Evolutionary conservation across 2,113 vertebrate species (phyloP), one percentile per base, ranked within the genome.

Genomic region (Phyllostomus discolor): DNA sequence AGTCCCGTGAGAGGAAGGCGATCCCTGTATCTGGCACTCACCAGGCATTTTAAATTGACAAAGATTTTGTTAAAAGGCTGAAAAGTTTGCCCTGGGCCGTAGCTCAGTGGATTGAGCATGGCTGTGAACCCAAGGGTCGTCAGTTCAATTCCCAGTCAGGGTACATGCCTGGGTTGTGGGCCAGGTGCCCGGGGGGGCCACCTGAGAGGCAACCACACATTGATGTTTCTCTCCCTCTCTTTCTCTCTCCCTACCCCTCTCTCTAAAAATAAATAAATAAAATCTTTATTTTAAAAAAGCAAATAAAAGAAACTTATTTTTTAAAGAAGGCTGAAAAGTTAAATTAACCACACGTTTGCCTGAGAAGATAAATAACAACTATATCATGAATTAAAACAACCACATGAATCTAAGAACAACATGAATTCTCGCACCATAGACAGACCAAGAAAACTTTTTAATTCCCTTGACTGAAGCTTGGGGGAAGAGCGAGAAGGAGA

Each of bases 41-140:
- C 46, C 54, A 90, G 57, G 17, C 41, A 94, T 95, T 94, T 97
- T 90, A 93, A 96, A 73, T 64, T 78, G 73, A 35, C 69, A 87
- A 70, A 75, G 85, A 86, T 83, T 92, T 97, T 92, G n/a, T 91
- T 75, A 81, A 88, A 93, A 93, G 72, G 57, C 95, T 91, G 43
- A 93, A 94, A 97, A 97, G 94, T 92, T 80, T 52, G 50, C 50
- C 50, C 50, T 52, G 50, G 50, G 3, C 17, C 17, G 50, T 52
- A 17, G 50, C 50, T 52, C 15, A 17, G 50, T 52, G 50, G 50
- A 52, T 52, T 16, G 50, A 52, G 50, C 50, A 52, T 1, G 16
- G 15, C 50, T 52, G 50, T 4, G 15, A 52, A 50, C 48, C 12
- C 14, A 50, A 50, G 48, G 48, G 48, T 50, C 12, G 48, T 3